Evolutionary conservation across 2,113 vertebrate species (phyloP).

Genomic region (Rhineura floridana): DNA sequence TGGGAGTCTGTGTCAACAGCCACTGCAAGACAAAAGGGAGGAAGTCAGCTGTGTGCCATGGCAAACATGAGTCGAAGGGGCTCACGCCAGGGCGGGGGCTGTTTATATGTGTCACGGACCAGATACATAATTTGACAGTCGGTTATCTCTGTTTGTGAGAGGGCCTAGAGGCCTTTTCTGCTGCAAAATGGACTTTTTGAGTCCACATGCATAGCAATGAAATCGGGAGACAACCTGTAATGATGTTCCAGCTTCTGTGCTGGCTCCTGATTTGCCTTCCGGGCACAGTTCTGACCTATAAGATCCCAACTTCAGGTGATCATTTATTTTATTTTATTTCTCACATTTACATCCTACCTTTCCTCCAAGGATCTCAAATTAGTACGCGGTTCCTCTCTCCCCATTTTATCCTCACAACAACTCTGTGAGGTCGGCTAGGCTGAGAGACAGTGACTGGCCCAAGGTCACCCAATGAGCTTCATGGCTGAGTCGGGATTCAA

Average conservation of each 20-base stretch:
- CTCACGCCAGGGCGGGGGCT: background rate
- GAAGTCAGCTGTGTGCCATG: constrained; percentile 40
- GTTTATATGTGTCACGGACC: constrained; percentile 30
- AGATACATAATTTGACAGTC: constrained; percentile 20
- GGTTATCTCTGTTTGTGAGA: background rate
- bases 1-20: constrained; percentile 43
- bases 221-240: too few species aligned
- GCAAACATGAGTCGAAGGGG: background rate
- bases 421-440: too few species aligned
- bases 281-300: background rate
- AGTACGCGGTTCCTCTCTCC: too few species aligned
- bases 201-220: background rate
- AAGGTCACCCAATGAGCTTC: too few species aligned
- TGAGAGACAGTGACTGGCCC: too few species aligned
- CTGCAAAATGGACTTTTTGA: background rate
- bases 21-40: constrained; percentile 43
- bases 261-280: background rate
- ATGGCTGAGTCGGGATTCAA: too few species aligned
- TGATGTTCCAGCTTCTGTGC: background rate
- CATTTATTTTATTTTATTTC: too few species aligned
- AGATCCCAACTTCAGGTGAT: background rate
- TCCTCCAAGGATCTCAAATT: too few species aligned
- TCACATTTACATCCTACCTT: too few species aligned
- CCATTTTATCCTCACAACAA: too few species aligned
- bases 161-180: background rate